phyloP scores from a whole-genome alignment of 2,797 vertebrate species.

The Numenius phaeopus region DNA sequence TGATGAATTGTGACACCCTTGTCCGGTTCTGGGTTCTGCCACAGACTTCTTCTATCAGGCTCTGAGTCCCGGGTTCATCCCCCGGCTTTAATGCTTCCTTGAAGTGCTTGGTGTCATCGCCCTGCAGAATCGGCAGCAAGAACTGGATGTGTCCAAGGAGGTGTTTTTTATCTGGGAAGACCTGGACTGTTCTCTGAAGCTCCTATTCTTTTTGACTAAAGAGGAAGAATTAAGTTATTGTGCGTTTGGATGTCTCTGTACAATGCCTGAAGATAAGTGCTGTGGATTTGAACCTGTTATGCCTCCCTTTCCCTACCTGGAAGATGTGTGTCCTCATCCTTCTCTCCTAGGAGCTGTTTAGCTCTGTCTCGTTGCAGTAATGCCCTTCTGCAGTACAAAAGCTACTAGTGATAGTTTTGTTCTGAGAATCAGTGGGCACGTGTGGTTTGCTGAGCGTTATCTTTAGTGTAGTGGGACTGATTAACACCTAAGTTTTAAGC shows the following conservation, averaged over 20 bases:
- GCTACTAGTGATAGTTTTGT: background rate
- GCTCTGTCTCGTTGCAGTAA: background rate
- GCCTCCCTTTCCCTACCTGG: background rate
- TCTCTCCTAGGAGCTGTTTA: background rate
- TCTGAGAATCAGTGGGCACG: background rate
- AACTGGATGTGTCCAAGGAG: background rate
- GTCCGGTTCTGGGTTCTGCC: background rate
- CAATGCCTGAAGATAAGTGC: background rate
- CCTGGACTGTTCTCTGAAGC: background rate
- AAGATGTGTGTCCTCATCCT: background rate
- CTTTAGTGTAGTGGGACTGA: background rate
- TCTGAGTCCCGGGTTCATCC: background rate
- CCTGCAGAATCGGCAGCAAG: background rate
- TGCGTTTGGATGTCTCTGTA: background rate
- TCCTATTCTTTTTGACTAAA: background rate
- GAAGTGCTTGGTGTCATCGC: background rate
- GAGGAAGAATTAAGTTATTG: background rate
- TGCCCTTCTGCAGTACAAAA: background rate
- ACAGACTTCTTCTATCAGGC: rapidly evolving
- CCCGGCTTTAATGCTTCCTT: background rate
- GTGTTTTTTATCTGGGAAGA: background rate
- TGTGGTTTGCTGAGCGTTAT: background rate
- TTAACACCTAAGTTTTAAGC: background rate
- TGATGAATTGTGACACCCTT: background rate
- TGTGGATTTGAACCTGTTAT: background rate